Evolutionary conservation across 2,888 invertebrate genomes (phyloP).

Genomic region (Sphaerophoria rueppellii): DNA sequence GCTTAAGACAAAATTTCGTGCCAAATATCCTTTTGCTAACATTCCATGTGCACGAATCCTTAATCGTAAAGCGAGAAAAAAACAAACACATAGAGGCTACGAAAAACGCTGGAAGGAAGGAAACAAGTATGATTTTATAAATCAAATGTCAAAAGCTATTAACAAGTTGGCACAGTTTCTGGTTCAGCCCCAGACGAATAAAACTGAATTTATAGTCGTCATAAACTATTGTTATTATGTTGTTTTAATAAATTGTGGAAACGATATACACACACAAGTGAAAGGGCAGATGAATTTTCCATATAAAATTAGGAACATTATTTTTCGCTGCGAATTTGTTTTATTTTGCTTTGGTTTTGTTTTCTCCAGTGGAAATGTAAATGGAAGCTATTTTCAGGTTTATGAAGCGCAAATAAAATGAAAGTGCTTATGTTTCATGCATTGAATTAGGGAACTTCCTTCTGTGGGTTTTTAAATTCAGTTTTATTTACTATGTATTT

Average conservation of each 20-base stretch:
- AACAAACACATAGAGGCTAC: not conserved
- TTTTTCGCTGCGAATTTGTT: not conserved
- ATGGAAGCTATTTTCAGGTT: not conserved
- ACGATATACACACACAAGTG: not conserved
- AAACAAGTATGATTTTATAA: not conserved
- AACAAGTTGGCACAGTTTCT: not conserved
- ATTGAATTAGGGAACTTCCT: not conserved
- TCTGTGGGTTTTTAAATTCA: not conserved
- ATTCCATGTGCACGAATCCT: no score
- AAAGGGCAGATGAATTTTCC: not conserved
- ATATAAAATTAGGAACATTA: not conserved
- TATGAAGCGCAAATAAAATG: not conserved
- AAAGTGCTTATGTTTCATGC: conserved; percentile 13
- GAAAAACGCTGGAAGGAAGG: not conserved
- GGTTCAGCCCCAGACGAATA: not conserved
- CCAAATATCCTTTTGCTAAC: no score
- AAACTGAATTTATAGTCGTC: not conserved
- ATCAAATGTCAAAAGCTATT: not conserved
- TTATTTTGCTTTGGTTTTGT: not conserved
- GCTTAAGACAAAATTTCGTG: no score
- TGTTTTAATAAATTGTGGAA: not conserved
- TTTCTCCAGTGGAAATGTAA: not conserved
- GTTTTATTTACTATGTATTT: not conserved
- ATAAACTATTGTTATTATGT: not conserved
- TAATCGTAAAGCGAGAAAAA: not conserved